A percentile compares a stretch with the other conserved stretches of the same genome.
phyloP scores from a whole-genome alignment of 2,113 vertebrate genomes.

The Ptilorrhoa leucosticta region DNA sequence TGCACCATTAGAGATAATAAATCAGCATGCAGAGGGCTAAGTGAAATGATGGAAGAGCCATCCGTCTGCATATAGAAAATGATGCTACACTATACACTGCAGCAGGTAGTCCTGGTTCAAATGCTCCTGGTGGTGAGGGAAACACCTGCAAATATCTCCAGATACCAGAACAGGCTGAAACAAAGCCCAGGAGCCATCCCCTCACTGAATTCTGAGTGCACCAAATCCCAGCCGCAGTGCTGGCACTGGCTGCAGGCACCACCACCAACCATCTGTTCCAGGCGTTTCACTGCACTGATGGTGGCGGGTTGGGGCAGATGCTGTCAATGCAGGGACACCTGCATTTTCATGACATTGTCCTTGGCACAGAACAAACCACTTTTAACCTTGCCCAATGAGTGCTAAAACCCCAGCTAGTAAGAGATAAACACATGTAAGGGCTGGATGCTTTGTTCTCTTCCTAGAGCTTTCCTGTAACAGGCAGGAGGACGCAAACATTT shows the following conservation, averaged over 20 bases:
- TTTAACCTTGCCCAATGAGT: neutral
- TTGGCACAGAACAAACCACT: neutral
- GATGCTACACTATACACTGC: neutral
- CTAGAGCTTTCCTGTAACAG: neutral
- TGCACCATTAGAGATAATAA: neutral
- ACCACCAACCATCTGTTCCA: neutral
- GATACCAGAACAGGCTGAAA: neutral
- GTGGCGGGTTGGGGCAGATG: neutral
- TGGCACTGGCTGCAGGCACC: neutral
- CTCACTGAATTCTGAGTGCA: neutral
- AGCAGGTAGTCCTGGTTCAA: neutral
- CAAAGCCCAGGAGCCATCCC: neutral
- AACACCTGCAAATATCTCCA: neutral
- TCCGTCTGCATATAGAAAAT: neutral
- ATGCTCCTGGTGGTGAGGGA: neutral
- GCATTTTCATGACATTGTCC: neutral
- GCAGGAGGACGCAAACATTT: neutral
- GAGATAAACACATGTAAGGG: neutral
- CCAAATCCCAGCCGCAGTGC: neutral
- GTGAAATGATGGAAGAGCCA: neutral
- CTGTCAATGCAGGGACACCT: neutral
- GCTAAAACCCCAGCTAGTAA: neutral
- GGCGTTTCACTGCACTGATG: rapidly evolving
- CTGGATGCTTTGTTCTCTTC: neutral
- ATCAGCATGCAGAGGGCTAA: neutral